Evolutionary conservation across 92 coral and sea anemone genomes (phyloP).

Genomic region (Virgularia gustaviana): DNA sequence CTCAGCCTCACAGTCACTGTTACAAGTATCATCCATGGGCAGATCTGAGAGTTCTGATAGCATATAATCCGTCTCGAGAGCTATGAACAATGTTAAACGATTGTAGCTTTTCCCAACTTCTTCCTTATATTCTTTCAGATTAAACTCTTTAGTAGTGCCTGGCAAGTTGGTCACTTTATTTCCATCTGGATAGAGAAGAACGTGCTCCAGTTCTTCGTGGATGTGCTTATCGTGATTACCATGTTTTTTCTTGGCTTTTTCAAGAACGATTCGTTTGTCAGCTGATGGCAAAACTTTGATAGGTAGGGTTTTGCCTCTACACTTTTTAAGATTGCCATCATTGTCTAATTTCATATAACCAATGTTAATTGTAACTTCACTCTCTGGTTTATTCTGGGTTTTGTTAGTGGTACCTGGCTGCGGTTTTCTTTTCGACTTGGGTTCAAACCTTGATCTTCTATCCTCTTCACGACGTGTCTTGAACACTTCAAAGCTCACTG

Average conservation of each 20-base stretch:
- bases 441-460: constrained; percentile 25
- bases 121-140: no score
- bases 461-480: constrained; percentile 10
- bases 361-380: constrained; percentile 32
- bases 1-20: no score
- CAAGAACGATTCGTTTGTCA: background rate
- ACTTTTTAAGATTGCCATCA: constrained; percentile 6
- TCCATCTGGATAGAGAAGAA: no score
- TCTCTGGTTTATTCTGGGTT: no score
- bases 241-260: constrained; percentile 28
- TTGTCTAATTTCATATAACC: constrained; percentile 39
- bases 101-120: no score
- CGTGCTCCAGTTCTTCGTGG: constrained; percentile 16
- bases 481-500: constrained; percentile 28
- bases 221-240: constrained; percentile 20
- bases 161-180: no score
- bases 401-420: background rate
- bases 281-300: constrained; percentile 24
- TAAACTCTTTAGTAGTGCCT: no score
- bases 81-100: no score
- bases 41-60: no score
- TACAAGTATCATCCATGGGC: no score
- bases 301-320: constrained; percentile 37
- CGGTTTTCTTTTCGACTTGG: constrained; percentile 26
- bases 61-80: no score